phyloP scores from a whole-genome alignment of 2,797 vertebrate species.

The Lophius americanus region DNA sequence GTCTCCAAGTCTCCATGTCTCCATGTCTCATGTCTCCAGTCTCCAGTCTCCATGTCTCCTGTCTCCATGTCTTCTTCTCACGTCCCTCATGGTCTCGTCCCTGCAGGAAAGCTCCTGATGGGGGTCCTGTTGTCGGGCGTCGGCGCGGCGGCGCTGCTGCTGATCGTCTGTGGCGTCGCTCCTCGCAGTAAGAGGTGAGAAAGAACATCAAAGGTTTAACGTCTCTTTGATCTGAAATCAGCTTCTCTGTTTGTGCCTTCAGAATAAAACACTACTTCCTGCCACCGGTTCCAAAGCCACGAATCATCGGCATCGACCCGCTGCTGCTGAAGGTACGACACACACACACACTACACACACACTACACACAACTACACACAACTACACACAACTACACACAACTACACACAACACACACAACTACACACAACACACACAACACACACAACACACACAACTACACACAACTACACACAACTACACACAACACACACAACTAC shows the following conservation, averaged over 20 bases:
- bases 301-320: constrained; percentile 78
- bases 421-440: too few relatives aligned
- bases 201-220: background rate
- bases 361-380: too few relatives aligned
- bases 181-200: constrained; percentile 79
- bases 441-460: too few relatives aligned
- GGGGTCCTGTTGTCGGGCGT: constrained; percentile 68
- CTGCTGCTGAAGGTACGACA: constrained; percentile 74
- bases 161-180: constrained; percentile 66
- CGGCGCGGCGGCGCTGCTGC: constrained; percentile 63
- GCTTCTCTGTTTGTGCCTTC: constrained; percentile 9
- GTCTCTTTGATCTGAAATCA: too few relatives aligned
- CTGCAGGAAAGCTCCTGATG: constrained; percentile 73
- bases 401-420: too few relatives aligned
- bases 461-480: too few relatives aligned
- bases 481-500: too few relatives aligned
- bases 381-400: too few relatives aligned
- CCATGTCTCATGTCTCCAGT: background rate
- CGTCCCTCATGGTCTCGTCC: background rate
- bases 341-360: background rate
- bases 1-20: too few relatives aligned
- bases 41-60: too few relatives aligned
- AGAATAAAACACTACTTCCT: constrained; percentile 79
- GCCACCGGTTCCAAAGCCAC: constrained; percentile 78
- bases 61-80: too few relatives aligned